Evolutionary conservation across 2,113 vertebrate genomes (phyloP).

Genomic region (Boulengeromyrus knoepffleri): DNA sequence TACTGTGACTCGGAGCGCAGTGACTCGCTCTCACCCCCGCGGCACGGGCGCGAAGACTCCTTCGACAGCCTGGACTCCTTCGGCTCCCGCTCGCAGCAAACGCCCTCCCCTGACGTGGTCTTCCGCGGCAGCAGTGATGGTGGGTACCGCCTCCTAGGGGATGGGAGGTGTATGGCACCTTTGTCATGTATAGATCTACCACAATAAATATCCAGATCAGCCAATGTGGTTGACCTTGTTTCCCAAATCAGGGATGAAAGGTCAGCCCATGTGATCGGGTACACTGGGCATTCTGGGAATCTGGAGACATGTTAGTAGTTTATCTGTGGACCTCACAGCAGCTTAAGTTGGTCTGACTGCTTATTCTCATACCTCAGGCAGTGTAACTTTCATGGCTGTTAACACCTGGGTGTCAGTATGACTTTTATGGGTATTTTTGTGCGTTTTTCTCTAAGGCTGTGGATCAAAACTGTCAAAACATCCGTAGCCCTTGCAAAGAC

Average conservation of each 20-base stretch:
- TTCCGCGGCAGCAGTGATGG: constrained; percentile 91
- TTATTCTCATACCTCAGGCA: neutral
- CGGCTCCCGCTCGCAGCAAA: constrained; percentile 89
- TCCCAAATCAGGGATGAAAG: neutral
- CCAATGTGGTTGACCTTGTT: neutral
- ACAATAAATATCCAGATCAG: neutral
- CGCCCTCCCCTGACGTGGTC: constrained; percentile 91
- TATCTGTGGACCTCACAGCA: neutral
- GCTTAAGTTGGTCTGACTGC: neutral
- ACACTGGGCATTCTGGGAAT: neutral
- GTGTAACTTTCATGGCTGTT: neutral
- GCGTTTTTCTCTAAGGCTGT: neutral
- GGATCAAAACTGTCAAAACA: neutral
- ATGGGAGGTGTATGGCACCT: neutral
- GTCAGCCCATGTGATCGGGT: neutral
- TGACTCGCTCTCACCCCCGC: constrained; percentile 87
- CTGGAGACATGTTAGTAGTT: neutral
- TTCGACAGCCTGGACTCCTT: constrained; percentile 98
- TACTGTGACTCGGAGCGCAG: constrained; percentile 97
- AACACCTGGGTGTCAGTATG: neutral
- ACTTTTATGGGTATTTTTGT: neutral
- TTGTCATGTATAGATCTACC: neutral
- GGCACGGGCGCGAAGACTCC: constrained; percentile 88
- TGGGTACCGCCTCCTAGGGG: constrained; percentile 43
- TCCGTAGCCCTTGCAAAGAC: neutral